Base-by-base conservation (phyloP, 2,888 invertebrate species). In the Drosophila differens region DNA sequence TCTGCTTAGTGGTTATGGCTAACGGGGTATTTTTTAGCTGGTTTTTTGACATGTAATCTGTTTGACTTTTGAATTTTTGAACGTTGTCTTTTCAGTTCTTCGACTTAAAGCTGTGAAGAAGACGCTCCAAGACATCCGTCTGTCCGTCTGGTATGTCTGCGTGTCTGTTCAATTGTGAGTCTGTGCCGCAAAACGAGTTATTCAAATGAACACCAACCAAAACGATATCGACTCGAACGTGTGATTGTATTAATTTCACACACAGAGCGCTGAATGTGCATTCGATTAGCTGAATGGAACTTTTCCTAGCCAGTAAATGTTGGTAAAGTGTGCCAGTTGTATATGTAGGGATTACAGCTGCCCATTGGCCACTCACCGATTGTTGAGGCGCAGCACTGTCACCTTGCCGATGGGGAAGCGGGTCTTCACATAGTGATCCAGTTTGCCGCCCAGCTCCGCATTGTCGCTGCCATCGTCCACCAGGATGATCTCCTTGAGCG, bases 401-500 rank as follows among this genome's bases (percentile, higher is more conserved):
- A 98, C 96, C 74, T 95, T 94, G 74, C 95, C 95, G 4, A 94
- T 94, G 19, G 96, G 95, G 61, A 97, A 94, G 39, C 97, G 94
- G 2, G 96, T 96, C 51, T 94, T 93, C 57, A 98, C 94, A 92
- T 98, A 99, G 91, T 97, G 95, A 82, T 96, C 96, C 62, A 98
- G 94, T 85, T 96, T 96, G 68, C 95, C 96, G 90, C 96, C 96
- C 78, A 97, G 94, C 86, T 95, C 97, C 82, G 92, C 95, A 94
- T 97, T 95, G 47, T 97, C 97, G 80, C 98, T 98, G 93, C 96
- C 96, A 94, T 99, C 99, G 92, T 99, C 99, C n/a, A 99, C 96
- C 14, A 99, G 94, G 89, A 99, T 97, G 69, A 99, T 97, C 94
- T 99, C 99, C 92, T 97, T 96, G 19, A 99, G 76, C 41, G 93